Evolutionary conservation across 2,113 vertebrate species (phyloP), one percentile per base, ranked within the genome.

Genomic region (Probosciger aterrimus): DNA sequence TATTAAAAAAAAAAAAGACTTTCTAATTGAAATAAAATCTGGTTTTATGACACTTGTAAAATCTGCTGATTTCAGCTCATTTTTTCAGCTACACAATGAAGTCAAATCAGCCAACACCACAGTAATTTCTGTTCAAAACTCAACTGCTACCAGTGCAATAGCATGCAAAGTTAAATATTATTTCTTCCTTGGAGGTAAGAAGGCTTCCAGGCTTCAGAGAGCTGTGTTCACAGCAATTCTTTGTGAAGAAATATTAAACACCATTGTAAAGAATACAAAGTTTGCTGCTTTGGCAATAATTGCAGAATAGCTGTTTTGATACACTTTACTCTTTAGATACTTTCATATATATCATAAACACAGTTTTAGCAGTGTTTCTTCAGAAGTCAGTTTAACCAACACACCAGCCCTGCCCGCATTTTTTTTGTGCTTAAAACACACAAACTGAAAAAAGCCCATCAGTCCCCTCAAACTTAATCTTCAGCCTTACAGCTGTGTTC

Each of bases 401-500:
- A 44, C 35, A 30, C 6, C 12, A 53, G 65, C 18, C 19, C 47
- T 67, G n/a, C 33, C 15, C 16, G 52, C 10, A 3, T 57, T 65
- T 73, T 31, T 62, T 79, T 23, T 67, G 23, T 20, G 25, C 28
- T 49, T 17, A 67, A 43, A 59, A 60, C 8, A n/a, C 2, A 16
- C 6, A 50, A 25, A 63, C 4, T 1, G 43, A 50, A 76, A 41
- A 68, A 22, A 22, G 0, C 2, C 9, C n/a, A 62, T 5, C 15
- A 52, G 39, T 37, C 24, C 24, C 35, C 14, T 60, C 39, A 88
- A 81, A 65, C 7, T 20, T 82, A 71, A 82, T 88, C 59, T 93
- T 63, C 73, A 94, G 50, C 35, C 27, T 90, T 46, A 46, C 83
- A 91, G 62, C 33, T 94, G 75, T 7, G 44, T 44, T 80, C 60